Base-by-base conservation (phyloP, 2,888 invertebrate species). In the Alloscopus bannaensis region DNA sequence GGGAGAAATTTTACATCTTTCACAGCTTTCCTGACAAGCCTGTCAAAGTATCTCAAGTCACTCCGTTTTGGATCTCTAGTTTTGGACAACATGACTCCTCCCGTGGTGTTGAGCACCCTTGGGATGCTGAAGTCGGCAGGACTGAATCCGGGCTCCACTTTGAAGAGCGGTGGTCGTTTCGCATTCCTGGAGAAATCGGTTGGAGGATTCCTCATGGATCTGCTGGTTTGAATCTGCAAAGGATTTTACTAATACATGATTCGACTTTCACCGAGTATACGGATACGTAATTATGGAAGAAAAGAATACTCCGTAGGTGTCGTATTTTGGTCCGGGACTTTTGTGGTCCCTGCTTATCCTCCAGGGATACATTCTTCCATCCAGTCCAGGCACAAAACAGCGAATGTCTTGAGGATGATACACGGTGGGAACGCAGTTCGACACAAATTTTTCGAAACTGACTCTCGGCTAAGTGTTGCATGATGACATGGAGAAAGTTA, bases 331-430 rank as follows among this genome's bases (percentile, higher is more conserved):
- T 22, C 83, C 83, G 36, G 85, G 83, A 1, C 40, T 73, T 31
- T 60, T 76, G 13, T 31, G 22, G 16, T 69, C 75, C 52, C 84
- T 47, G 11, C 75, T 72, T 26, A 83, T 76, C 36, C 79, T 66
- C 82, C 84, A 83, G 1, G 85, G 84, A 45, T 82, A 85, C 76
- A 83, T 77, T 40, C 80, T 36, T 18, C 84, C 81, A 55, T 83
- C 84, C n/a, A 75, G 28, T 26, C 85, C 85, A 3, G 40, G 31
- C 13, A 83, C 71, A 47, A 85, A 85, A 8, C 77, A 76, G 1
- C 82, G 68, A n/a, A 84, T 65, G 40, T 85, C 85, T 47, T 79
- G 59, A 1, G 84, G 84, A 73, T 83, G 83, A 29, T 76, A 84
- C 4, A 84, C 40, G 1, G 77, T 76, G 1, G 84, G 85, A 42